These are phyloP conservation scores for Gymnobelideus leadbeateri DNA, from an alignment of 2,113 vertebrate species.

Conservation along the genomic window DNA sequence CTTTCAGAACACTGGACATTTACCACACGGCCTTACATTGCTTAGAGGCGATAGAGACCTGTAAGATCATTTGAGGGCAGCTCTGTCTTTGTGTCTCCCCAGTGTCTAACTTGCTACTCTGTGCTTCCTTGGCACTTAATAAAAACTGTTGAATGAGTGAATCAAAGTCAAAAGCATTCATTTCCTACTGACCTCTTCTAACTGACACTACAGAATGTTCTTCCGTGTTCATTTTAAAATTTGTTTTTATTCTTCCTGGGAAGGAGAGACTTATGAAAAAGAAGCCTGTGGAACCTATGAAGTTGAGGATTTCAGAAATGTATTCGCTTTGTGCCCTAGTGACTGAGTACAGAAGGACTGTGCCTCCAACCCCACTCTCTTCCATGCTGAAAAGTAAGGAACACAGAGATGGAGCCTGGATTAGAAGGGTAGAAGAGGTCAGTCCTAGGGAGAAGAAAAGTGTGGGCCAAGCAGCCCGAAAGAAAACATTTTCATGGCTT, in stretches of 20 bases:
- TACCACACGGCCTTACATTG: not conserved
- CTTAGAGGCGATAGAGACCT: not conserved
- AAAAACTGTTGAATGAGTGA: not conserved
- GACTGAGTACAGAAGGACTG: not conserved
- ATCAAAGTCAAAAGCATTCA: too few relatives aligned
- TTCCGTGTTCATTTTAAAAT: not conserved
- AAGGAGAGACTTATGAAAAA: slow-evolving; percentile 39
- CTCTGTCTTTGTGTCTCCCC: not conserved
- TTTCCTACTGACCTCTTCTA: not conserved
- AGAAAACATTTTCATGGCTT: not conserved
- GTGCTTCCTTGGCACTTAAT: not conserved
- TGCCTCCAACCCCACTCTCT: not conserved
- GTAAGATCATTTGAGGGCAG: not conserved
- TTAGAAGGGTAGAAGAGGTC: not conserved
- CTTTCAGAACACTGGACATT: not conserved
- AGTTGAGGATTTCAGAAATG: not conserved
- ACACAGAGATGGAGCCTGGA: not conserved
- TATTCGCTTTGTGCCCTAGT: not conserved
- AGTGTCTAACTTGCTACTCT: not conserved
- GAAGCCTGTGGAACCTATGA: not conserved
- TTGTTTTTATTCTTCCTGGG: slow-evolving; percentile 71
- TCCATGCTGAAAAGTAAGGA: not conserved
- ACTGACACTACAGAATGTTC: not conserved
- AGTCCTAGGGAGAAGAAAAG: not conserved
- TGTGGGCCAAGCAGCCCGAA: not conserved